phyloP scores from a whole-genome alignment of 64 coral and sea anemone species.

The Trachythela sp. region DNA sequence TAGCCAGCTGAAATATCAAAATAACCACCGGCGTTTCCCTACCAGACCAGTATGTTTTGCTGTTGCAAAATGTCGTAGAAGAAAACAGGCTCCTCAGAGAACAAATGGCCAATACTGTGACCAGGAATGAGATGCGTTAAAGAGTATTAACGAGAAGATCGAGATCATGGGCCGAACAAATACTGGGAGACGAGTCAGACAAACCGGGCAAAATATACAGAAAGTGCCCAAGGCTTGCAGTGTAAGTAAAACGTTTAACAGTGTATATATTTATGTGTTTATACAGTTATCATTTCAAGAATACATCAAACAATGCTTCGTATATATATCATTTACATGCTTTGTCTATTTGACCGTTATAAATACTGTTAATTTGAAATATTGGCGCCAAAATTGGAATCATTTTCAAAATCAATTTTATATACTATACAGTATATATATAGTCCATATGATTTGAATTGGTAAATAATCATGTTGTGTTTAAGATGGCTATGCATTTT shows the following conservation, averaged over 20 bases:
- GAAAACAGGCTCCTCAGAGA: neutral
- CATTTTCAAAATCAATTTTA: no score
- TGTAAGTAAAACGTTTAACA: no score
- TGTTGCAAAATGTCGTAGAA: neutral
- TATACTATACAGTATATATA: no score
- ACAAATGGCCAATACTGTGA: neutral
- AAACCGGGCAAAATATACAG: neutral
- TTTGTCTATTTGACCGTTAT: no score
- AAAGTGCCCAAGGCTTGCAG: conserved; percentile 1
- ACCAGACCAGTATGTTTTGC: neutral
- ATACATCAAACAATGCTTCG: no score
- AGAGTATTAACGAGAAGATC: neutral
- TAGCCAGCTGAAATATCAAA: no score
- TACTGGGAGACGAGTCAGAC: neutral
- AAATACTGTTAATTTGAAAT: no score
- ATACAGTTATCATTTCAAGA: neutral
- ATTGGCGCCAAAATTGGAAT: no score
- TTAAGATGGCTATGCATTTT: no score
- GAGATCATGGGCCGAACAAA: neutral
- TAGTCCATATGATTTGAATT: no score
- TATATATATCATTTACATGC: no score
- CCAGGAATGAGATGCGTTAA: neutral
- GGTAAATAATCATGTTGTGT: no score
- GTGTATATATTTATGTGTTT: neutral
- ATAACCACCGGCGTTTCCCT: neutral